Evolutionary conservation across 2,113 vertebrate species (phyloP), one percentile per base, ranked within the genome.

Genomic region (Myotis davidii): DNA sequence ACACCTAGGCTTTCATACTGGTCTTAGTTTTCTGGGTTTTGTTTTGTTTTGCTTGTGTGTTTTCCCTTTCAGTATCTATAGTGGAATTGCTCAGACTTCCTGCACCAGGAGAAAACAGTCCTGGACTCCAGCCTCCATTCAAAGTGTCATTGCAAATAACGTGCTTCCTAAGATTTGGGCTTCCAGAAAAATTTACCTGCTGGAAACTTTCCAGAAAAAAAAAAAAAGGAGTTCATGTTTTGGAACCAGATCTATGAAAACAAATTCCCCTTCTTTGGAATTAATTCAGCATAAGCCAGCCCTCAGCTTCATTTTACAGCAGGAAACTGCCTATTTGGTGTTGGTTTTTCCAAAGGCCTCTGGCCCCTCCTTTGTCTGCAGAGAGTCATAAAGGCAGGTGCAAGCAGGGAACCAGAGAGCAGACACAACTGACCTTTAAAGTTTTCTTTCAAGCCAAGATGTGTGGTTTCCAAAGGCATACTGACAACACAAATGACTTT

Each of bases 401-500:
- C 88, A 82, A 87, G 86, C 69, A 25, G 67, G 52, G 72, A 88
- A 89, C 52, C 1, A 17, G 77, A 88, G 20, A 91, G 16, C 64
- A 92, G 92, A 82, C 78, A 42, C 84, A 93, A 78, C 85, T 97
- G 97, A 97, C 94, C 95, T 97, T 97, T 97, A 91, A 83, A 91
- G 96, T 96, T 97, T 97, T 98, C 96, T 97, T 88, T 92, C 88
- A 79, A 79, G 73, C 84, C 61, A 64, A 83, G 67, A 14, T 64
- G 85, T 65, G 54, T 56, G 45, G 32, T 83, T 52, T 72, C 93
- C 96, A 52, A 94, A 96, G 97, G 96, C 97, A 79, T 5, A 64
- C 82, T 50, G 79, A 93, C 95, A 96, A 93, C 96, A 96, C 96
- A 97, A 97, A 97, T 79, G 97, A 96, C 97, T 97, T 97, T 88